Conservation (phyloP, 2,113 vertebrate genomes). For the Campylomormyrus tamandua region DNA sequence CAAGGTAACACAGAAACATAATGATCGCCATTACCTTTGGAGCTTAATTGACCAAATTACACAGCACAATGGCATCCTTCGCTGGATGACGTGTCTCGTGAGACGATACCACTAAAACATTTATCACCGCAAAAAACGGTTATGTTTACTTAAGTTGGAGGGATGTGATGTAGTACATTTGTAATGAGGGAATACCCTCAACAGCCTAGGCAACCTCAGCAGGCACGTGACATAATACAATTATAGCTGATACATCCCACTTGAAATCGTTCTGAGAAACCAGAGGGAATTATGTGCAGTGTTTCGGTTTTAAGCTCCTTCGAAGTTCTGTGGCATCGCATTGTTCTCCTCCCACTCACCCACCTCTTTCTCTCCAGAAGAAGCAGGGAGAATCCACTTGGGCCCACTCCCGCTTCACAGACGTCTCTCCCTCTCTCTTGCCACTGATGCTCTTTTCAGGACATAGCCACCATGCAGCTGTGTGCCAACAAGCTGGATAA, state of each 20-base stretch:
- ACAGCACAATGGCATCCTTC: background rate
- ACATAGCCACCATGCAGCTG: slow-evolving; percentile 93
- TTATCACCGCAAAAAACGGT: background rate
- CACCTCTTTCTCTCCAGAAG: background rate
- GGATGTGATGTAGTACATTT: background rate
- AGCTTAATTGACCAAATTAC: background rate
- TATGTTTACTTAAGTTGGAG: background rate
- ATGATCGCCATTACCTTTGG: background rate
- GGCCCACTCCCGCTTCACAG: background rate
- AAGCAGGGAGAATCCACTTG: background rate
- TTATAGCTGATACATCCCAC: background rate
- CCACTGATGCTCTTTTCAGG: slow-evolving; percentile 54
- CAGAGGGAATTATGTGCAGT: background rate
- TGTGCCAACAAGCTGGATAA: slow-evolving; percentile 98
- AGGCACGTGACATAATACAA: background rate
- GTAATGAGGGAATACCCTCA: background rate
- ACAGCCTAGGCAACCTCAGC: background rate
- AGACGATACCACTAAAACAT: background rate
- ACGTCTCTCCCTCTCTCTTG: background rate
- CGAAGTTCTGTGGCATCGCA: background rate
- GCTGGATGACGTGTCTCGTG: background rate
- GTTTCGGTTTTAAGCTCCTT: background rate
- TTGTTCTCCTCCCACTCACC: background rate
- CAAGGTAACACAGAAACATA: background rate
- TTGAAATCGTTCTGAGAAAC: background rate